Evolutionary conservation across 1,140 invertebrate genomes (phyloP).

Genomic region (Drosophila parabipectinata): DNA sequence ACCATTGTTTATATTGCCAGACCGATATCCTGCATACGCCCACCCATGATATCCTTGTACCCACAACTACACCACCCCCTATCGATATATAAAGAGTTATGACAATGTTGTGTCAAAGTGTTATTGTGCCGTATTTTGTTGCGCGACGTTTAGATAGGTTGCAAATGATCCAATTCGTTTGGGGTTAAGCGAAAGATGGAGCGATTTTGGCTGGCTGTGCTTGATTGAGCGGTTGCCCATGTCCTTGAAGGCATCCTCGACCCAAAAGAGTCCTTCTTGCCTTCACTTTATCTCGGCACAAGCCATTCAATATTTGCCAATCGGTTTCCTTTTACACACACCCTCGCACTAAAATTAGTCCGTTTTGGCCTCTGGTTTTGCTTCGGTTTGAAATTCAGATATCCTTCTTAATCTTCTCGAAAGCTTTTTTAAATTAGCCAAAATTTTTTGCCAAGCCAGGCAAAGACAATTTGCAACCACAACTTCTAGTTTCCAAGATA

Average conservation of each 20-base stretch:
- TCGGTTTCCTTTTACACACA: conserved; percentile 1
- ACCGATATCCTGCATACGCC: neutral
- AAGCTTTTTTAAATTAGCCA: conserved; percentile 47
- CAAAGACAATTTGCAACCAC: conserved; percentile 39
- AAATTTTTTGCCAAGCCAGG: neutral
- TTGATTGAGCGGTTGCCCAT: conserved; percentile 52
- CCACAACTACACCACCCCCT: neutral
- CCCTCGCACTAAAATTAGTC: conserved; percentile 11
- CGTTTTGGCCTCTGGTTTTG: conserved; percentile 29
- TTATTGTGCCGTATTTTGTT: conserved; percentile 57
- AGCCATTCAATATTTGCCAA: conserved; percentile 33
- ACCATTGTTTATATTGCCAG: conserved; percentile 42
- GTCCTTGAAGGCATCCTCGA: conserved; percentile 20
- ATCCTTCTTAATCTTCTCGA: conserved; percentile 35
- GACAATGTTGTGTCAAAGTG: conserved; percentile 66
- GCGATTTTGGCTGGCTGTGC: conserved; percentile 37
- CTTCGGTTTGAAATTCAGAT: conserved; percentile 1
- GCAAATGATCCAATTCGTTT: conserved; percentile 56
- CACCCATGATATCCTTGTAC: neutral
- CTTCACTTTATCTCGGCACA: conserved; percentile 15
- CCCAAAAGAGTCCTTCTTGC: neutral
- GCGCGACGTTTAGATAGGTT: conserved; percentile 47
- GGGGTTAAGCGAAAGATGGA: conserved; percentile 53
- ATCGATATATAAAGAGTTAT: conserved; percentile 46
- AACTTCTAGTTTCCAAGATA: conserved; percentile 19